These are phyloP conservation scores for Catagonus wagneri DNA, from an alignment of 2,113 vertebrate species.

Conservation along the genomic window DNA sequence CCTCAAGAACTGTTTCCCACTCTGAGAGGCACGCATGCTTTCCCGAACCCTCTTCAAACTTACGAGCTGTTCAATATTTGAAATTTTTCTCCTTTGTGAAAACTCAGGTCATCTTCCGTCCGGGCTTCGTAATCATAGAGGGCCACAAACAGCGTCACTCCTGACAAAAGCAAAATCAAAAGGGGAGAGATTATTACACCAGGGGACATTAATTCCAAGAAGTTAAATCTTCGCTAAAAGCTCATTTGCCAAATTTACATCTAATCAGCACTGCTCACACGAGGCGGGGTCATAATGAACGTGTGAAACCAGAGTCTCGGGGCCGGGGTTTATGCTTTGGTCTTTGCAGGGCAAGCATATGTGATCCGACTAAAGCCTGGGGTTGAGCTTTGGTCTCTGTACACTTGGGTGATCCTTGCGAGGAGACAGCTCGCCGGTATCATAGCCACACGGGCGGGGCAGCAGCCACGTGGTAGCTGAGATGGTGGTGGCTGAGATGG, in stretches of 20 bases:
- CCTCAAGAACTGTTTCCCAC: not conserved
- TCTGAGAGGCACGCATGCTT: not conserved
- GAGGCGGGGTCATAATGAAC: not conserved
- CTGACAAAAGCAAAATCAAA: slow-evolving; percentile 85
- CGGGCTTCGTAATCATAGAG: slow-evolving; percentile 98
- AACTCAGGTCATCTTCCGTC: slow-evolving; percentile 98
- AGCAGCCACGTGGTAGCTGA: not conserved
- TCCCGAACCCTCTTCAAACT: slow-evolving; percentile 84
- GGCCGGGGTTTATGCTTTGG: not conserved
- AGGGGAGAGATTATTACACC: not conserved
- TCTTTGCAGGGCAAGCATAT: not conserved
- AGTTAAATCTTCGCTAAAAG: not conserved
- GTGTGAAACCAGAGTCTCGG: not conserved
- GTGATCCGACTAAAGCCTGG: not conserved
- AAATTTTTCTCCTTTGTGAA: slow-evolving; percentile 98
- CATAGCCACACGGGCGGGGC: not conserved
- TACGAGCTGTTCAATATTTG: slow-evolving; percentile 99
- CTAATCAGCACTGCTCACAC: not conserved
- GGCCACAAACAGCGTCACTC: slow-evolving; percentile 98
- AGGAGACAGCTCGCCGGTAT: not conserved
- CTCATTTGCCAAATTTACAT: not conserved
- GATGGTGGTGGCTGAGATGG: not conserved
- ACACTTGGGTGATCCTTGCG: not conserved
- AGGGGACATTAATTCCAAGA: slow-evolving; percentile 21
- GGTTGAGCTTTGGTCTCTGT: not conserved